A percentile compares a stretch with the other conserved stretches of the same genome.
phyloP scores from a whole-genome alignment of 1,140 invertebrate species.

The Spodoptera frugiperda region DNA sequence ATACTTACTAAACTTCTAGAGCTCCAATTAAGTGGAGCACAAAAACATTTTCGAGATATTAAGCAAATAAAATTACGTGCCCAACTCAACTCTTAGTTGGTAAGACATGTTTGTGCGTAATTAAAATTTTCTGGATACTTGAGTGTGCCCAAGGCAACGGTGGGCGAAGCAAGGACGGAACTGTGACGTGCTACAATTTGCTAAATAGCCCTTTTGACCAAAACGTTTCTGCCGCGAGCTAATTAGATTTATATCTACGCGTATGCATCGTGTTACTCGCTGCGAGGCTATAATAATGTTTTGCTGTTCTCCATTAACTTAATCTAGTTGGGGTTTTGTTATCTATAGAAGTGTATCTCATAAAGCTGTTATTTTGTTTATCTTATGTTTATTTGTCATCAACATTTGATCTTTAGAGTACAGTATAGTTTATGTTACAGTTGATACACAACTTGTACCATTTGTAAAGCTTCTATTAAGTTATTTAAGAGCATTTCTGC shows the following conservation, averaged over 20 bases:
- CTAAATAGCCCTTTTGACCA: constrained; percentile 37
- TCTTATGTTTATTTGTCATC: background rate
- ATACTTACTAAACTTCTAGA: constrained; percentile 7
- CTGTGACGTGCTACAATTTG: constrained; percentile 28
- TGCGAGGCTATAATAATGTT: background rate
- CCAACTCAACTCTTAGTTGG: constrained; percentile 5
- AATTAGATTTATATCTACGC: constrained; percentile 36
- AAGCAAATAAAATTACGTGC: constrained; percentile 28
- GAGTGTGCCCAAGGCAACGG: constrained; percentile 28
- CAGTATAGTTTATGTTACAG: no score
- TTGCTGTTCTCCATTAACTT: constrained; percentile 28
- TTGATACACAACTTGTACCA: no score
- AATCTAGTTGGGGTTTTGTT: constrained; percentile 13
- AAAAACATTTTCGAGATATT: constrained; percentile 32
- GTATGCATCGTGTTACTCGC: constrained; percentile 12
- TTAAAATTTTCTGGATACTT: constrained; percentile 37
- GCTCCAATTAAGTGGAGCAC: constrained; percentile 15
- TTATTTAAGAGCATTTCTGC: no score
- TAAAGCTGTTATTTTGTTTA: background rate
- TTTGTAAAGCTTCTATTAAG: no score
- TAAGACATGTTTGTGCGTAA: constrained; percentile 33
- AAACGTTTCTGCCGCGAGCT: constrained; percentile 11
- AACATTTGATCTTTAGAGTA: no score
- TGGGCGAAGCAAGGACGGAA: constrained; percentile 5
- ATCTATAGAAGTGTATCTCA: no score